Base-by-base conservation (phyloP, 1,140 invertebrate genomes). In the Globodera ellingtonae region DNA sequence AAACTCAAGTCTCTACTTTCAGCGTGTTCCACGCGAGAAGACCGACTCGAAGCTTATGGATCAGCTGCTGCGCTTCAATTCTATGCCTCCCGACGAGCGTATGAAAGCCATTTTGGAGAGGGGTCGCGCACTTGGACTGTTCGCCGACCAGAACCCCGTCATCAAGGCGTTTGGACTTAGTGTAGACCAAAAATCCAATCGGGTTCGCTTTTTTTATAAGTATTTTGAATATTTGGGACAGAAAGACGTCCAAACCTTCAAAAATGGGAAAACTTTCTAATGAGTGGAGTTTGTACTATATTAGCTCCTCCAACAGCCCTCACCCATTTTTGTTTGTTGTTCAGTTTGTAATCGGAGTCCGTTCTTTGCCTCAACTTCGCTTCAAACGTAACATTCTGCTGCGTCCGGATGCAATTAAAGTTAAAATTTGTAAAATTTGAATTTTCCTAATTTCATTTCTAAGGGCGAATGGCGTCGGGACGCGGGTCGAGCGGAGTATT, bases 1-100 rank as follows among this genome's bases (percentile, higher is more conserved):
- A 35, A 35, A 35, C 35, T 35, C 35, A 35, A 35, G 35, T 48
- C 44, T 15, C 9, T 48, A 46, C 52, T 56, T 44, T 46, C 47
- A 77, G 56, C 79, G 81, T 67, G 81, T 82, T 3, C 81, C 81
- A 21, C 72, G 81, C 21, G 82, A 82, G 46, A 82, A 82, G 56
- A 82, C 48, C 0, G 67, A 84, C 6, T 21, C 67, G 1, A 67
- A 75, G 21, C 46, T 82, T 3, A 79, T 69, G 46, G 79, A 59
- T 18, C 74, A 75, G 59, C 69, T 82, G 44, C 46, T 82, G 67
- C 44, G 65, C 50, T 65, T 21, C 50, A 77, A 77, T 77, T 77
- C 75, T 6, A 77, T 47, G 62, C 59, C 69, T 3, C 75, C 75
- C 10, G 46, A 46, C 13, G 21, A 77, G 24, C 62, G 75, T 7